A percentile compares a stretch with the other conserved stretches of the same genome.
Conservation (phyloP, 2,797 vertebrate species). For the Dicrostonyx torquatus region DNA sequence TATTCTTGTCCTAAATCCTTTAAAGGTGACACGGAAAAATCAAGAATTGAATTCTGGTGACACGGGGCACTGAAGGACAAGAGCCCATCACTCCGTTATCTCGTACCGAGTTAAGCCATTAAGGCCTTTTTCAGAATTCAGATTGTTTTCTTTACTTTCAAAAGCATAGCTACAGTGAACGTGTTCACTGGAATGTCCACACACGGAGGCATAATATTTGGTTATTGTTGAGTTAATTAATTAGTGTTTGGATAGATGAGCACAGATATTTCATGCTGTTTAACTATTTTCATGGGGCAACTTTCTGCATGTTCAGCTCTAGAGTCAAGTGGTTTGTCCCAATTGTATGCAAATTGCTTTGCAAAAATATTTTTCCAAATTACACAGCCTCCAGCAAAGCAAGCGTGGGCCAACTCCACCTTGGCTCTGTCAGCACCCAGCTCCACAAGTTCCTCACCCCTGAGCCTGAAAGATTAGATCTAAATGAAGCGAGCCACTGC, state of each 20-base stretch:
- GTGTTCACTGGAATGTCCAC: background rate
- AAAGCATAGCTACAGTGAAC: background rate
- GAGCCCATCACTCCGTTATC: background rate
- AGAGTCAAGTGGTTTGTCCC: constrained; percentile 46
- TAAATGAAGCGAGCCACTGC: background rate
- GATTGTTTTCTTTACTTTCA: background rate
- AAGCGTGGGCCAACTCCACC: constrained; percentile 1
- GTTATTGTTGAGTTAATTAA: constrained; percentile 46
- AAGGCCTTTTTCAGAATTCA: background rate
- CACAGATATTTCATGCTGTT: constrained; percentile 33
- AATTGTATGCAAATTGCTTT: constrained; percentile 61
- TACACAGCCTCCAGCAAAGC: constrained; percentile 57
- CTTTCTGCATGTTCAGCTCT: constrained; percentile 32
- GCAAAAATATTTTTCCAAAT: constrained; percentile 69
- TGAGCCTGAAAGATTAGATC: background rate
- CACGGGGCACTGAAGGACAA: background rate
- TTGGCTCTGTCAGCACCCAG: background rate
- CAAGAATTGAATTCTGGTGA: background rate
- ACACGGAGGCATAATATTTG: background rate
- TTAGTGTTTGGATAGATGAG: constrained; percentile 46
- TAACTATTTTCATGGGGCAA: constrained; percentile 44
- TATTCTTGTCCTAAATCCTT: background rate
- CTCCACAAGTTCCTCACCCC: background rate
- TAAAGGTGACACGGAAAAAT: background rate
- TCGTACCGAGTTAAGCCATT: background rate